Percentiles rank a stretch among this genome's conserved stretches.
Conservation (phyloP, 2,888 invertebrate genomes). For the Andrena marginata region DNA sequence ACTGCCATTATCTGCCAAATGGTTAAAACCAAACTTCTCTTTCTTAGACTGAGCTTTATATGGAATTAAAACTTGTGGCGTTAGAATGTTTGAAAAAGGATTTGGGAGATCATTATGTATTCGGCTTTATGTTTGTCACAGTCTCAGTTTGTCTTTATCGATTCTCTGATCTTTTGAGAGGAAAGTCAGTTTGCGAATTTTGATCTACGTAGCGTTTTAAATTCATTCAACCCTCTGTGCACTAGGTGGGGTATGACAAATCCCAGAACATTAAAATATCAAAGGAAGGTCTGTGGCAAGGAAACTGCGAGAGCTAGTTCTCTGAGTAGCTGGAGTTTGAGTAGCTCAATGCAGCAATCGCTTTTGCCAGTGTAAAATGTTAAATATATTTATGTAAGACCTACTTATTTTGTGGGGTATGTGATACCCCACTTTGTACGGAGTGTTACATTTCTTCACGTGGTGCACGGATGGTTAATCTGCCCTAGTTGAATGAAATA, state of each 20-base stretch:
- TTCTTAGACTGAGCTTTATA: constrained; percentile 31
- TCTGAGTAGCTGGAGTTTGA: too few relatives aligned
- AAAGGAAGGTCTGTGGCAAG: too few relatives aligned
- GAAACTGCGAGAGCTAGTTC: too few relatives aligned
- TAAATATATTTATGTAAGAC: too few relatives aligned
- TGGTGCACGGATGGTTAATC: too few relatives aligned
- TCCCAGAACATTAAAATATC: too few relatives aligned
- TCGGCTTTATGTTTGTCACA: constrained; percentile 10
- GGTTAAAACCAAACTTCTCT: constrained; percentile 32
- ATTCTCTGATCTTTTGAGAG: constrained; percentile 6
- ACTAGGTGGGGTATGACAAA: too few relatives aligned
- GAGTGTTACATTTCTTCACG: too few relatives aligned
- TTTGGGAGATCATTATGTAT: constrained; percentile 10
- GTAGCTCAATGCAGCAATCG: too few relatives aligned
- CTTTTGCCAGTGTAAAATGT: too few relatives aligned
- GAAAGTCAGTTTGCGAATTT: constrained; percentile 17
- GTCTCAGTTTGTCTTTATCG: background rate
- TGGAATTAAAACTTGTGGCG: constrained; percentile 30
- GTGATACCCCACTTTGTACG: background rate
- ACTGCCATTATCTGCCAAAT: constrained; percentile 81
- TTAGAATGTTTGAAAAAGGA: constrained; percentile 12
- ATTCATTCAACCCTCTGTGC: constrained; percentile 4
- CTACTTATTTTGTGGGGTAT: background rate
- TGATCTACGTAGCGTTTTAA: background rate
- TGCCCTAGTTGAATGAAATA: constrained; percentile 2